These are phyloP conservation scores for Drosophila littoralis DNA, from an alignment of 1,140 invertebrate species.

Conservation along the genomic window DNA sequence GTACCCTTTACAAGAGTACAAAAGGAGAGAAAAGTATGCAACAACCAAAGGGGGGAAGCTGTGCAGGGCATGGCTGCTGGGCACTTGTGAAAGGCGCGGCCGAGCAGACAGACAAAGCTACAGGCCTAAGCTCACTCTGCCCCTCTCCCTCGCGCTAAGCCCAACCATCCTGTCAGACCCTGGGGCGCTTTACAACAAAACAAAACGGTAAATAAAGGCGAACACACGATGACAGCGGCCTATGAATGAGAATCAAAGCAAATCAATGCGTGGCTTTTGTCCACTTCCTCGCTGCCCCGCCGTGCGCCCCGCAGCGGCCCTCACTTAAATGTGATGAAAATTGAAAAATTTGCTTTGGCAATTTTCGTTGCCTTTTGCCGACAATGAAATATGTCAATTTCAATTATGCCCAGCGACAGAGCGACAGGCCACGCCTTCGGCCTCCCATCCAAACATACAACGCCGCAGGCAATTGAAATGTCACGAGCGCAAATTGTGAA, in stretches of 20 bases:
- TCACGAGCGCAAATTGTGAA: constrained; percentile 26
- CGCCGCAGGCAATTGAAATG: constrained; percentile 62
- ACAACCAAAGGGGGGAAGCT: background rate
- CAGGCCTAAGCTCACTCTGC: constrained; percentile 51
- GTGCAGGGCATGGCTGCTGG: constrained; percentile 1
- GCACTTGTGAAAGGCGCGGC: constrained; percentile 51
- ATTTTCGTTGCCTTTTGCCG: constrained; percentile 53
- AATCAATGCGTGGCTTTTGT: constrained; percentile 63
- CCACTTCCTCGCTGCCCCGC: background rate
- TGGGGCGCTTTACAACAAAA: constrained; percentile 58
- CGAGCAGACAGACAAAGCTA: constrained; percentile 57
- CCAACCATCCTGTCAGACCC: background rate
- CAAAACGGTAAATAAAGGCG: constrained; percentile 67
- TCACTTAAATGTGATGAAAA: constrained; percentile 63
- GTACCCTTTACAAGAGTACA: no score
- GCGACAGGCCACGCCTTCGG: constrained; percentile 24
- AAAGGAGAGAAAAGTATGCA: constrained; percentile 1
- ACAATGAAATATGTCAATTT: constrained; percentile 81
- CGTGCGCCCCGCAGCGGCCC: background rate
- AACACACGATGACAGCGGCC: constrained; percentile 50
- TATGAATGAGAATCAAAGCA: constrained; percentile 76
- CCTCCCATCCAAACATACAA: background rate
- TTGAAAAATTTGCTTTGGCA: constrained; percentile 79
- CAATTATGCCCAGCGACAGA: constrained; percentile 57
- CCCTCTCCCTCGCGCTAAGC: background rate